Base-by-base conservation (phyloP, 1,140 invertebrate species). In the Paracyclopina nana region DNA sequence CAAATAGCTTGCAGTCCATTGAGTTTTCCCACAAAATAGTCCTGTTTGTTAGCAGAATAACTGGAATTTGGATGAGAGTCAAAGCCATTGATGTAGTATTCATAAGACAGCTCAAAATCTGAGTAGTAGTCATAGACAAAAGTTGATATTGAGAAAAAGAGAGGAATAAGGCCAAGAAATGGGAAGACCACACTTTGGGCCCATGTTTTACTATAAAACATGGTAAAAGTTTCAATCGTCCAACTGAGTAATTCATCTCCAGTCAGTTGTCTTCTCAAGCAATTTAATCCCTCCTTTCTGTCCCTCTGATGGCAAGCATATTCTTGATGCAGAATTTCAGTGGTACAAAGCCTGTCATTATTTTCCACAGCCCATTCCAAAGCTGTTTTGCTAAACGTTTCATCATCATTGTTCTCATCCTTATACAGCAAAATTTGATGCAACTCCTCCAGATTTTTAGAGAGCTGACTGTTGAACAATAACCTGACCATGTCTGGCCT, bases 81-180 rank as follows among this genome's bases (percentile, higher is more conserved):
- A n/a, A n/a, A n/a, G n/a, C n/a, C n/a, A n/a, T n/a, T n/a, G n/a
- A n/a, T n/a, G 30, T 25, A 48, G n/a, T 48, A 48, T 14, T 48
- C 20, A 48, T 28, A 28, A 22, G 28, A 28, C 4, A 48, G 25
- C 5, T 27, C 27, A 4, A 48, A 26, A 26, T 48, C 45, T n/a
- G 45, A 48, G 45, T 48, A 48, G 18, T 48, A 48, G 27, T 48
- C 45, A 28, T 28, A 48, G 25, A 28, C 27, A 26, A 48, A 48
- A 6, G 22, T 48, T 28, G 30, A 48, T 3, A 48, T 48, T 22
- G 45, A 48, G 22, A 48, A 29, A 26, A 48, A 14, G 12, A 48
- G 20, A 28, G 45, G 45, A 14, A 48, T n/a, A 16, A 48, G 25
- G 4, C 20, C 45, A 6, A 48, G 16, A 28, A 48, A 11, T 3